A percentile compares a stretch with the other conserved stretches of the same genome.
These are phyloP conservation scores for Busseola fusca DNA, from an alignment of 2,888 invertebrate species.

Conservation along the genomic window DNA sequence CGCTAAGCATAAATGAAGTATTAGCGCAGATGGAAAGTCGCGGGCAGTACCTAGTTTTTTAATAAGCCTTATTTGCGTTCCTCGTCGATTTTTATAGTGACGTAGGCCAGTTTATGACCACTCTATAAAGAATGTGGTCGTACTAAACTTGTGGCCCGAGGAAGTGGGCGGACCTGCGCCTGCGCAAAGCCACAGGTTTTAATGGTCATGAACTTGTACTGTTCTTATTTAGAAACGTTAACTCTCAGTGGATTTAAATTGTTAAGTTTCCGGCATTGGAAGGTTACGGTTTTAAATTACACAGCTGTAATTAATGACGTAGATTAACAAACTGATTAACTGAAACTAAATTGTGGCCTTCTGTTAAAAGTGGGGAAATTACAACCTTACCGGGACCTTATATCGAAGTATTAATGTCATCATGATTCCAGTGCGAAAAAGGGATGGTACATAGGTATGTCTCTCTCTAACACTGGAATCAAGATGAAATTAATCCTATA, in stretches of 20 bases:
- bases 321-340: background rate
- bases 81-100: background rate
- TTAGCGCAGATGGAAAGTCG: background rate
- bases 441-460: background rate
- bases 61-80: background rate
- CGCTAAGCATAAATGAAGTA: background rate
- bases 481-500: background rate
- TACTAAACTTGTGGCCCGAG: slow-evolving; percentile 8
- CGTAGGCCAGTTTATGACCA: background rate
- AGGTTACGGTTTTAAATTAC: slow-evolving; percentile 19
- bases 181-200: slow-evolving; percentile 17
- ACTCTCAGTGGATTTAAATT: slow-evolving; percentile 12
- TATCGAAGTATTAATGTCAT: background rate
- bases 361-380: too few species aligned
- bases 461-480: background rate
- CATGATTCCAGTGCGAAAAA: background rate
- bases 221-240: slow-evolving; percentile 11
- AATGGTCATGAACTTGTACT: slow-evolving; percentile 29
- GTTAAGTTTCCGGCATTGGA: slow-evolving; percentile 8
- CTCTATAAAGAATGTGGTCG: slow-evolving; percentile 29
- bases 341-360: background rate
- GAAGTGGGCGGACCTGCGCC: slow-evolving; percentile 42
- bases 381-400: background rate
- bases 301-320: background rate
- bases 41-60: background rate